These are phyloP conservation scores for Zaprionus lineosus DNA, from an alignment of 2,888 invertebrate species.

Conservation along the genomic window DNA sequence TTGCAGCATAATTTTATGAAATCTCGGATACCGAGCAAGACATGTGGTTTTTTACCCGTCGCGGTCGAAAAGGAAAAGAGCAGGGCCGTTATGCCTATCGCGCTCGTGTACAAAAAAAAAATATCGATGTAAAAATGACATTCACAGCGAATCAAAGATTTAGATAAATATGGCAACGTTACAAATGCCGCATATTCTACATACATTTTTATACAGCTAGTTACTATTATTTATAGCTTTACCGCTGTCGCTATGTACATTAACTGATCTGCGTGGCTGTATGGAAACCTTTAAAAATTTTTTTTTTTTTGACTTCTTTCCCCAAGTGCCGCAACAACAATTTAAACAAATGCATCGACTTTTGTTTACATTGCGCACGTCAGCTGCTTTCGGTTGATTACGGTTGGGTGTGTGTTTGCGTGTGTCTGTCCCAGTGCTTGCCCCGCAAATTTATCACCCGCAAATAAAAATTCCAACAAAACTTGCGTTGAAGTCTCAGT, in stretches of 20 bases:
- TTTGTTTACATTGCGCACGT: constrained; percentile 55
- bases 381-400: constrained; percentile 29
- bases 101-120: background rate
- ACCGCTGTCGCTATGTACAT: background rate
- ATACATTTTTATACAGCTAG: constrained; percentile 1
- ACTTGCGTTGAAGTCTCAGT: constrained; percentile 20
- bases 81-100: constrained; percentile 33
- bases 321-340: background rate
- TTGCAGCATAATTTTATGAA: constrained; percentile 77
- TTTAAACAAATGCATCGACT: constrained; percentile 5
- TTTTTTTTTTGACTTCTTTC: background rate
- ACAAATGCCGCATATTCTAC: background rate
- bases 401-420: constrained; percentile 2
- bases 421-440: constrained; percentile 8
- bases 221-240: background rate
- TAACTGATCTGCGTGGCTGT: background rate
- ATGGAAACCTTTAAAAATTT: no score
- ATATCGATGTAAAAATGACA: constrained; percentile 27
- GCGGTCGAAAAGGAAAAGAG: constrained; percentile 86
- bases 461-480: constrained; percentile 34
- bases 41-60: constrained; percentile 88
- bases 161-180: constrained; percentile 25
- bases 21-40: constrained; percentile 82
- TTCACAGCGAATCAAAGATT: constrained; percentile 7
- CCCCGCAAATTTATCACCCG: constrained; percentile 37